These are phyloP conservation scores for Lasioglossum pauxillum DNA, from an alignment of 2,888 invertebrate species.

Conservation along the genomic window DNA sequence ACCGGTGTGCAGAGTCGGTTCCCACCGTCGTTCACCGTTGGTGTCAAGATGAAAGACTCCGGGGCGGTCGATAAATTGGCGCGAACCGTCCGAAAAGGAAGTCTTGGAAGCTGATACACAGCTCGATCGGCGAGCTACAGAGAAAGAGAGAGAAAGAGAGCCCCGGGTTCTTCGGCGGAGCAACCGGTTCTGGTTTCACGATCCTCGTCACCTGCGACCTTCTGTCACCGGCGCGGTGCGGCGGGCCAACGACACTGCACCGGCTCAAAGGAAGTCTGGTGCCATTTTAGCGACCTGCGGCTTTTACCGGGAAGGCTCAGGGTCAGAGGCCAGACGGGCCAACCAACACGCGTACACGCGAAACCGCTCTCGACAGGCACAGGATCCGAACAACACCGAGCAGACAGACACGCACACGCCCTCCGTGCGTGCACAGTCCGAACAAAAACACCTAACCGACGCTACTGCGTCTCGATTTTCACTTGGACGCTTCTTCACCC, in stretches of 20 bases:
- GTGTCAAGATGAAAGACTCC: constrained; percentile 41
- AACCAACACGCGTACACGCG: constrained; percentile 64
- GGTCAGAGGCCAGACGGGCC: constrained; percentile 79
- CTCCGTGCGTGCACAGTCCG: constrained; percentile 46
- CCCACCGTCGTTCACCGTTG: constrained; percentile 40
- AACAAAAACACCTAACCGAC: constrained; percentile 42
- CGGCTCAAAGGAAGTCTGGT: constrained; percentile 81
- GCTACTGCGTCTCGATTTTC: constrained; percentile 58
- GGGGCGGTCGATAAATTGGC: constrained; percentile 30
- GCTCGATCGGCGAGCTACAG: constrained; percentile 44
- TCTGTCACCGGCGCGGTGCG: constrained; percentile 70
- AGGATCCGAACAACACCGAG: constrained; percentile 54
- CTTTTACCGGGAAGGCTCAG: constrained; percentile 77
- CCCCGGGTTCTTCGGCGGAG: constrained; percentile 59
- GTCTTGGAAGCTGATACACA: constrained; percentile 64
- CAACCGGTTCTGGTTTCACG: constrained; percentile 74
- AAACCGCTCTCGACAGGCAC: constrained; percentile 9
- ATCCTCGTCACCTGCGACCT: constrained; percentile 81
- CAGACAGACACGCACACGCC: constrained; percentile 32
- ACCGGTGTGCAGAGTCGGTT: constrained; percentile 12
- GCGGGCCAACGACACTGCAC: constrained; percentile 77
- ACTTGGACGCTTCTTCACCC: constrained; percentile 24
- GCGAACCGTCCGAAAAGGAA: constrained; percentile 62
- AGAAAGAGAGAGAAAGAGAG: constrained; percentile 39
- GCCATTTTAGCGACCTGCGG: constrained; percentile 79